Evolutionary conservation across 2,113 vertebrate species (phyloP).

Genomic region (Sorex fumeus): DNA sequence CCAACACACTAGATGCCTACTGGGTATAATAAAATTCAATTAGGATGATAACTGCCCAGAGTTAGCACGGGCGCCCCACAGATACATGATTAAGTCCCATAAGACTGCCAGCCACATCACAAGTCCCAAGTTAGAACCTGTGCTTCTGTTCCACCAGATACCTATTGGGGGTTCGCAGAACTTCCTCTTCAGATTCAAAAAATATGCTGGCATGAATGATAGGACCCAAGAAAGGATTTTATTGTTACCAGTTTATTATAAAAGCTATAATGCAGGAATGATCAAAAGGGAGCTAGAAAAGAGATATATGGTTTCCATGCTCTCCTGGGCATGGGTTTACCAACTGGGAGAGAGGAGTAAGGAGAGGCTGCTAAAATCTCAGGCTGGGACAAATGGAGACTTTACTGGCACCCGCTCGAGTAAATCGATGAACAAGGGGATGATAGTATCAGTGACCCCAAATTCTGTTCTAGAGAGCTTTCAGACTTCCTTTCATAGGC

Average conservation of each 20-base stretch:
- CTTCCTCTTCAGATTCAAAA: no score
- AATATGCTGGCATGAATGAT: not conserved
- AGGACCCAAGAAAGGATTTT: slow-evolving; percentile 2
- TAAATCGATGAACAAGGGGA: no score
- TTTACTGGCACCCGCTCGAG: no score
- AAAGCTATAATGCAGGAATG: not conserved
- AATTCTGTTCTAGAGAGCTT: not conserved
- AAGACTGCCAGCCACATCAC: not conserved
- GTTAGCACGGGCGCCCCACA: not conserved
- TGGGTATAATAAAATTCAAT: not conserved
- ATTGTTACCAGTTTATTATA: not conserved
- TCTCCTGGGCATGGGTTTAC: not conserved
- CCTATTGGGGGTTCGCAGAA: not conserved
- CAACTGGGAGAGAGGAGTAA: no score
- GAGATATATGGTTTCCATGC: not conserved
- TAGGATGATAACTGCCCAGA: not conserved
- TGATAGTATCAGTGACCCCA: no score
- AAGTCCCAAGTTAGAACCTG: not conserved
- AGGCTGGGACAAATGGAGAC: no score
- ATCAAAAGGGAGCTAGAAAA: not conserved
- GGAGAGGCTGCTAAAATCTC: no score
- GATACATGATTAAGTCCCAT: not conserved
- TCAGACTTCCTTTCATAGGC: not conserved
- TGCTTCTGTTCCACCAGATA: not conserved
- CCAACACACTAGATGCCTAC: not conserved